These are phyloP conservation scores for Bergia sp. DNA, from an alignment of 92 coral and sea anemone genomes.

Conservation along the genomic window DNA sequence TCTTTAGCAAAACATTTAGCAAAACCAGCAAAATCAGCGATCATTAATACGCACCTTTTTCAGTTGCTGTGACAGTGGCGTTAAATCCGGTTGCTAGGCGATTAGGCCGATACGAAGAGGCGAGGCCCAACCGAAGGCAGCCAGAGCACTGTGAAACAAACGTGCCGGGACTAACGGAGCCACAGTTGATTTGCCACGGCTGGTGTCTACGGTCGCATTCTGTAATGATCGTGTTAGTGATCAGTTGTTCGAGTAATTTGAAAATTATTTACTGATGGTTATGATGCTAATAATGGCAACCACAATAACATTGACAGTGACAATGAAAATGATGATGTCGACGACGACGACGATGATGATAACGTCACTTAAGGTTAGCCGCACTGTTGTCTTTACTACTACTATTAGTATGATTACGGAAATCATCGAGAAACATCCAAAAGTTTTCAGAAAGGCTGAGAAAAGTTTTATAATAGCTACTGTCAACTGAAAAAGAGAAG, in stretches of 20 bases:
- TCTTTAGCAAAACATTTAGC: too few relatives aligned
- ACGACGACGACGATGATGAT: too few relatives aligned
- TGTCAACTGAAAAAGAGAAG: too few relatives aligned
- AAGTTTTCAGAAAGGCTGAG: too few relatives aligned
- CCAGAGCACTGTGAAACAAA: constrained; percentile 79
- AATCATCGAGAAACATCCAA: too few relatives aligned
- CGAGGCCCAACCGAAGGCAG: constrained; percentile 71
- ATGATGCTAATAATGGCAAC: neutral
- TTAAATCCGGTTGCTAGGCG: constrained; percentile 65
- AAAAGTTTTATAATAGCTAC: too few relatives aligned
- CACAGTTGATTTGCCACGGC: constrained; percentile 72
- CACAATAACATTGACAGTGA: neutral
- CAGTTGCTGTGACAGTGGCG: constrained; percentile 60
- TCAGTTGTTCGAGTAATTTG: too few relatives aligned
- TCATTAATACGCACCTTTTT: constrained; percentile 50
- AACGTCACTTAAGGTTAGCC: too few relatives aligned
- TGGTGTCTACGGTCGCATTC: constrained; percentile 70
- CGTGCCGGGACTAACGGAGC: constrained; percentile 68
- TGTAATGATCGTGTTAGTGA: constrained; percentile 9
- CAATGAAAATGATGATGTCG: too few relatives aligned
- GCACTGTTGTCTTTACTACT: too few relatives aligned
- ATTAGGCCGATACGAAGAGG: constrained; percentile 35
- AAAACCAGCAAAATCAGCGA: neutral
- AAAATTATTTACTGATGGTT: too few relatives aligned
- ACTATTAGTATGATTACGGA: too few relatives aligned